Conservation (phyloP, 2,888 invertebrate genomes). For the Epinotia ramella region DNA sequence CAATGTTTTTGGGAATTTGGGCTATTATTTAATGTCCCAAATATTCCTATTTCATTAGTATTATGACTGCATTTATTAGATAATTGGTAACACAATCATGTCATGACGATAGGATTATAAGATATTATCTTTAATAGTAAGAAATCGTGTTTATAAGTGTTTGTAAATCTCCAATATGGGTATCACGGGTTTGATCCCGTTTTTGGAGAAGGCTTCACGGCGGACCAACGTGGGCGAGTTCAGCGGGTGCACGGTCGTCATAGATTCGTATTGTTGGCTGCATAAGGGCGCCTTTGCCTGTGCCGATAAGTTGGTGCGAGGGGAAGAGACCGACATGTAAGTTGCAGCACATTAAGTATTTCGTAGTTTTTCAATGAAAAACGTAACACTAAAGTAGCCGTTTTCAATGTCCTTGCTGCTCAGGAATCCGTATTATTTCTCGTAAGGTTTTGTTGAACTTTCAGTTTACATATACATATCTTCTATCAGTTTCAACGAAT, state of each 20-base stretch:
- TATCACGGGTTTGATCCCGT: constrained; percentile 95
- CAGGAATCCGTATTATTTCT: neutral
- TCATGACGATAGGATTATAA: constrained; percentile 6
- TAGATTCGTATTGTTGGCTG: constrained; percentile 98
- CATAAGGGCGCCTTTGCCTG: constrained; percentile 98
- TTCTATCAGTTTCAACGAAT: neutral
- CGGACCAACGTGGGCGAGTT: constrained; percentile 90
- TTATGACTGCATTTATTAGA: constrained; percentile 34
- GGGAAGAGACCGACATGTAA: constrained; percentile 94
- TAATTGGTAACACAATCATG: constrained; percentile 24
- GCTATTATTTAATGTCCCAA: constrained; percentile 3
- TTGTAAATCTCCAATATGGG: constrained; percentile 89
- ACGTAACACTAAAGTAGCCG: neutral
- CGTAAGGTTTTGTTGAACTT: neutral
- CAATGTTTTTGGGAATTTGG: constrained; percentile 19
- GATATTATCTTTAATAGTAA: neutral
- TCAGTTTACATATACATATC: neutral
- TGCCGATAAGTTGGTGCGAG: constrained; percentile 95
- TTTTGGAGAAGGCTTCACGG: constrained; percentile 93
- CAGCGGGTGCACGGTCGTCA: constrained; percentile 90
- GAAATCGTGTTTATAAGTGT: constrained; percentile 16
- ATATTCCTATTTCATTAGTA: constrained; percentile 15
- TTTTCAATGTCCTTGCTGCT: neutral
- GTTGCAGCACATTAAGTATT: constrained; percentile 57
- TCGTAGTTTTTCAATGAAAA: constrained; percentile 7